phyloP scores from a whole-genome alignment of 2,888 invertebrate genomes.

The Coleophora deauratella region DNA sequence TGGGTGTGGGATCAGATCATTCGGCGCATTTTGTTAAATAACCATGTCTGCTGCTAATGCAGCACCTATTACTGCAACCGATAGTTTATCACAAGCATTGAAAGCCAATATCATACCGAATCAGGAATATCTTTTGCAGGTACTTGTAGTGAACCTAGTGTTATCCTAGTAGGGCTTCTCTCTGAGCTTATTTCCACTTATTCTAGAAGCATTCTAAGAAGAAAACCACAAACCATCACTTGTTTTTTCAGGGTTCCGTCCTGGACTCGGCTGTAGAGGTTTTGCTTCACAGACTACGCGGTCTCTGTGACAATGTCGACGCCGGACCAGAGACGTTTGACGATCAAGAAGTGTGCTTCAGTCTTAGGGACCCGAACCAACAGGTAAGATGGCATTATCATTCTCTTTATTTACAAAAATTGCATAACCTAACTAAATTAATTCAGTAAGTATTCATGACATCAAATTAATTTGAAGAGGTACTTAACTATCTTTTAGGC shows the following conservation, averaged over 20 bases:
- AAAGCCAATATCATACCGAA: constrained; percentile 92
- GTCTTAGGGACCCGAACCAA: constrained; percentile 79
- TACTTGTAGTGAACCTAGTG: too few species aligned
- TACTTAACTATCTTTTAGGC: constrained; percentile 37
- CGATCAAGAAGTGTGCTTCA: constrained; percentile 94
- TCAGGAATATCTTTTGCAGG: constrained; percentile 89
- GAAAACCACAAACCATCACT: background rate
- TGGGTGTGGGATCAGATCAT: too few species aligned
- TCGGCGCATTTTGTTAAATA: background rate
- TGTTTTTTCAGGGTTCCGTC: constrained; percentile 83
- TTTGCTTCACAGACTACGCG: constrained; percentile 89
- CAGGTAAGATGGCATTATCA: constrained; percentile 36
- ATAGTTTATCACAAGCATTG: constrained; percentile 84
- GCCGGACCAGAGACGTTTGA: constrained; percentile 92
- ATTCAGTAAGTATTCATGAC: too few species aligned
- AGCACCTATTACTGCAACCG: constrained; percentile 79
- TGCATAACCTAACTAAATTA: too few species aligned
- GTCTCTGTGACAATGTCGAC: constrained; percentile 94
- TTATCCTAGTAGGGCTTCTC: too few species aligned
- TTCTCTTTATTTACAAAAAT: too few species aligned
- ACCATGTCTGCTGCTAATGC: constrained; percentile 33
- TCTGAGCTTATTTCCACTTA: too few species aligned
- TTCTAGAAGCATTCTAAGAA: too few species aligned
- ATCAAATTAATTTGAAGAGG: too few species aligned
- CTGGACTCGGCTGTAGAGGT: constrained; percentile 93